phyloP scores from a whole-genome alignment of 2,113 vertebrate species.

The Cyanoderma ruficeps region DNA sequence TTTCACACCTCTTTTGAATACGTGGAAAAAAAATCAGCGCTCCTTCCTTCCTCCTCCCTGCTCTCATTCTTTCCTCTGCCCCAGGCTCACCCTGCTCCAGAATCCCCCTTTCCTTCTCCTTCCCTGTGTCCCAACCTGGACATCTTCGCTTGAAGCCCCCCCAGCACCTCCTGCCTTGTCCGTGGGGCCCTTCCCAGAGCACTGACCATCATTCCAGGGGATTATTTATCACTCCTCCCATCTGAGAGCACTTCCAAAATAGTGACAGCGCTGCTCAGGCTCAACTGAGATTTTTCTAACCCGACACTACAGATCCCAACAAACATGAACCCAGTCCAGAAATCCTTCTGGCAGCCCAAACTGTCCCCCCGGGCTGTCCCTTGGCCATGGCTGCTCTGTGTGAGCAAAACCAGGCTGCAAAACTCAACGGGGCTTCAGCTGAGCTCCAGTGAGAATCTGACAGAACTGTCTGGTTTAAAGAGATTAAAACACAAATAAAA shows the following conservation, averaged over 20 bases:
- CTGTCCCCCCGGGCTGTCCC: slow-evolving; percentile 10
- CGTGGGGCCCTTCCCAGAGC: neutral
- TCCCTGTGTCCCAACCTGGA: neutral
- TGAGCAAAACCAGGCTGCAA: neutral
- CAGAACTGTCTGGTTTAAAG: neutral
- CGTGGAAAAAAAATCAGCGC: neutral
- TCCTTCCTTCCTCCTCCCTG: neutral
- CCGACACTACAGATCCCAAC: neutral
- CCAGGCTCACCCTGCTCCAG: neutral
- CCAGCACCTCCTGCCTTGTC: neutral
- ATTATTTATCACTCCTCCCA: neutral
- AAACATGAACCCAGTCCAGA: neutral
- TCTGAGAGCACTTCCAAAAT: neutral
- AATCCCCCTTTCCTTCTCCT: neutral
- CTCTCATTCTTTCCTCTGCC: neutral
- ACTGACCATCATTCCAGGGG: neutral
- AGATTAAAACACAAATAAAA: slow-evolving; percentile 11
- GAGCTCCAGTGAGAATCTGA: neutral
- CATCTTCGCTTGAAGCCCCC: neutral
- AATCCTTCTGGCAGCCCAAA: neutral
- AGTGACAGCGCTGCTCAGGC: neutral
- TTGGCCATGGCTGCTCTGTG: neutral
- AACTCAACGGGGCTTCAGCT: neutral
- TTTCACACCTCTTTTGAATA: neutral
- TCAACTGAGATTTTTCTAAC: neutral